Base-by-base conservation (phyloP, 2,113 vertebrate genomes). In the Crocuta crocuta region DNA sequence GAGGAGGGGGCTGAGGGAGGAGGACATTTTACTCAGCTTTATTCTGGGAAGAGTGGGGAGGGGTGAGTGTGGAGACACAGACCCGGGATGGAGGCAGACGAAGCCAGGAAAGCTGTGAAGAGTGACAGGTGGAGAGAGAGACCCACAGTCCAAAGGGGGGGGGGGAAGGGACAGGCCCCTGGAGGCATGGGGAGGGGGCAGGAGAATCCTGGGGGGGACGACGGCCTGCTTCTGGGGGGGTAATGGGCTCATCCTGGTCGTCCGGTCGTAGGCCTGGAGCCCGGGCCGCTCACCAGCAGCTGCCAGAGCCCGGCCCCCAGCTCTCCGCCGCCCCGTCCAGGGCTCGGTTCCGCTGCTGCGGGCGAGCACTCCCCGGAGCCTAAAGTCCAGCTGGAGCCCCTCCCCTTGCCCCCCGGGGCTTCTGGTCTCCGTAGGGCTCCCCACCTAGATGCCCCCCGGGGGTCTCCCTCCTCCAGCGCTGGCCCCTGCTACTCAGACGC, bases 1-100 rank as follows among this genome's bases (percentile, higher is more conserved):
- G 95, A 76, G 80, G 95, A 88, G 70, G 79, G 83, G 65, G 63
- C 5, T 31, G 17, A 65, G 12, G 81, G 48, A 65, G 17, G 23
- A 23, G 89, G 68, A 81, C 45, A 66, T 92, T 98, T 97, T 96
- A 96, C 94, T 96, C 93, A 76, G 10, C 85, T 71, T 97, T 96
- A 83, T 96, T 97, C 95, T 95, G 83, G 96, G 95, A 96, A 90
- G 89, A 78, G 88, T 61, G 16, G 92, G 90, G 80, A 94, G 95
- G 94, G 80, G 81, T 82, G 26, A 33, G 0, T 1, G 53, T 33
- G 10, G 24, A 68, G 70, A 90, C 88, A 71, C 21, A 39, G 90
- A 79, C 87, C 26, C 48, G 88, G 94, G 55, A 91, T 7, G 65
- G 74, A 91, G 96, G 86, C 9, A 43, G 86, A 68, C 4, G 79